Conservation (phyloP, 2,888 invertebrate species). For the Hybos culiciformis region DNA sequence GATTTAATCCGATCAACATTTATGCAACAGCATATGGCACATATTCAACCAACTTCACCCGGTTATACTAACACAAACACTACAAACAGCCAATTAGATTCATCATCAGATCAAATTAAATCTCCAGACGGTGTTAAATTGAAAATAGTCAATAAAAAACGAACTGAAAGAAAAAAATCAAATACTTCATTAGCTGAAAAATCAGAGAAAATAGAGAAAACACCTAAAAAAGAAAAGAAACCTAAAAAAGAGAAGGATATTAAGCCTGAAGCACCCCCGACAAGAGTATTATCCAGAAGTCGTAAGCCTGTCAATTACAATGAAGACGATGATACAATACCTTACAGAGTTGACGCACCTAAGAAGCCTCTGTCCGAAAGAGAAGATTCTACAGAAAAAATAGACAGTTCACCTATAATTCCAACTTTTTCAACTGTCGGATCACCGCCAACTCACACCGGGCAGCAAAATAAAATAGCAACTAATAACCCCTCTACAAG, state of each 20-base stretch:
- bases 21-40: conserved; percentile 31
- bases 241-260: conserved; percentile 31
- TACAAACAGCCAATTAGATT: too few relatives aligned
- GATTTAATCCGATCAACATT: conserved; percentile 27
- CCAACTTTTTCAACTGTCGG: conserved; percentile 13
- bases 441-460: conserved; percentile 8
- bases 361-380: neutral
- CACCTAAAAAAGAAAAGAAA: conserved; percentile 21
- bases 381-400: conserved; percentile 9
- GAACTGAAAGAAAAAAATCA: conserved; percentile 28
- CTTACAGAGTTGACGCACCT: neutral
- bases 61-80: conserved; percentile 19
- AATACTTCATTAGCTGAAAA: conserved; percentile 8
- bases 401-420: neutral
- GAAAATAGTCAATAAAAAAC: conserved; percentile 9
- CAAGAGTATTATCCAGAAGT: conserved; percentile 35
- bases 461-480: conserved; percentile 2
- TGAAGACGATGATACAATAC: conserved; percentile 37
- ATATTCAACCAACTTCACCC: conserved; percentile 26
- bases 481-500: conserved; percentile 8
- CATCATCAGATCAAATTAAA: conserved; percentile 3
- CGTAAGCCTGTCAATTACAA: conserved; percentile 51
- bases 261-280: conserved; percentile 30
- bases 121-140: neutral
- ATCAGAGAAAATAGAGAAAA: conserved; percentile 23